phyloP scores from a whole-genome alignment of 2,888 invertebrate species.

The Gnatocerus cornutus region DNA sequence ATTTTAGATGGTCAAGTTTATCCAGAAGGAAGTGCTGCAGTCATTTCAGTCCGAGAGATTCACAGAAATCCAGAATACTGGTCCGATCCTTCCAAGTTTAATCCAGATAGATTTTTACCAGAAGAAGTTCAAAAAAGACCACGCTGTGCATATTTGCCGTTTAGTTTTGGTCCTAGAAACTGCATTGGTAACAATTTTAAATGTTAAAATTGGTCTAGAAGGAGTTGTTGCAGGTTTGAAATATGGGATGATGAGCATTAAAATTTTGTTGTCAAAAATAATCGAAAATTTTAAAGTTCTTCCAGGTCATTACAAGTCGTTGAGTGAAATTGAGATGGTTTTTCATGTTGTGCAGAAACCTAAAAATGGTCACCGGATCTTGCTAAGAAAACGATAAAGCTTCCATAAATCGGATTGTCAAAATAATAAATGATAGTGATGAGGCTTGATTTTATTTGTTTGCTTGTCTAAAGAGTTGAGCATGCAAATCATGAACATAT shows the following conservation, averaged over 20 bases:
- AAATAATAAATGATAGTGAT: no score
- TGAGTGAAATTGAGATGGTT: background rate
- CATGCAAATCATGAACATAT: no score
- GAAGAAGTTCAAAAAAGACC: background rate
- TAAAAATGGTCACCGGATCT: no score
- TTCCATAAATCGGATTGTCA: no score
- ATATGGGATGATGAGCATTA: background rate
- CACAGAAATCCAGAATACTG: background rate
- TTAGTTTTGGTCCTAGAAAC: constrained; percentile 4
- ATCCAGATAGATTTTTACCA: background rate
- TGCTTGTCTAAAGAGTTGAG: no score
- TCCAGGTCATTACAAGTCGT: background rate
- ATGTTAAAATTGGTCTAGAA: background rate
- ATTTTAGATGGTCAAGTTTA: background rate
- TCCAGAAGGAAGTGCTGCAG: background rate
- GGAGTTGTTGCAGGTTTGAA: background rate
- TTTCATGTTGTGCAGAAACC: background rate
- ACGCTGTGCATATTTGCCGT: background rate
- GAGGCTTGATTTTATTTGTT: no score
- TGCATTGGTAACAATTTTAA: no score
- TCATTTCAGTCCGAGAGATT: background rate
- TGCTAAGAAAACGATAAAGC: no score
- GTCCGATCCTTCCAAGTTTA: background rate
- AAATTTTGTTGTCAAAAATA: background rate
- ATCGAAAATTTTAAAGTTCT: background rate